Evolutionary conservation across 1,140 invertebrate genomes (phyloP).

Genomic region (Bicyclus anynana): DNA sequence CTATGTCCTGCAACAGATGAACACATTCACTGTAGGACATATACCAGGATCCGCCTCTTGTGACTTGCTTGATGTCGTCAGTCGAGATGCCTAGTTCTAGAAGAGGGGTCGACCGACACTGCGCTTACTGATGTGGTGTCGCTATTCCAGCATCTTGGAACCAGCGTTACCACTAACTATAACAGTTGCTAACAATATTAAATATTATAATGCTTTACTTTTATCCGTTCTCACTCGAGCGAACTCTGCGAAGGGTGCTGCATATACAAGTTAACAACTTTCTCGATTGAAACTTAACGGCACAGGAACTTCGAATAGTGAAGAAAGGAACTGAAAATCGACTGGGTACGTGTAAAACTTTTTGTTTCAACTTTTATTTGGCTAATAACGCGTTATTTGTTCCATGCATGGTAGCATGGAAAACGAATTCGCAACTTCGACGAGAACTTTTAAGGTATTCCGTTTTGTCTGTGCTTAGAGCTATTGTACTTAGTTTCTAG

Average conservation of each 20-base stretch:
- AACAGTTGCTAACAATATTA: too few relatives aligned
- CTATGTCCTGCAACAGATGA: too few relatives aligned
- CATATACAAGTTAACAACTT: constrained; percentile 18
- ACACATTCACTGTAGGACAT: too few relatives aligned
- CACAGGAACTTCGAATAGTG: constrained; percentile 9
- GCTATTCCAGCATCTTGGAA: too few relatives aligned
- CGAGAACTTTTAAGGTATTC: not conserved
- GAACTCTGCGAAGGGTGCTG: constrained; percentile 6
- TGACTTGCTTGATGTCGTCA: too few relatives aligned
- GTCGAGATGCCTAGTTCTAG: too few relatives aligned
- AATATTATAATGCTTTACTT: too few relatives aligned
- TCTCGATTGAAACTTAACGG: constrained; percentile 20
- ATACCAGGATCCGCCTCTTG: too few relatives aligned
- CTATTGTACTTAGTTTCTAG: not conserved
- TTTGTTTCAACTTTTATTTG: not conserved
- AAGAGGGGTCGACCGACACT: too few relatives aligned
- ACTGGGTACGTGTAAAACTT: constrained; percentile 1
- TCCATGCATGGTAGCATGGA: not conserved
- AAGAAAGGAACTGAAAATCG: not conserved
- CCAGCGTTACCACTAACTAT: too few relatives aligned
- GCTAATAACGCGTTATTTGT: not conserved
- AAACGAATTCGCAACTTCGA: not conserved
- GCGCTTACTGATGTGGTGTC: too few relatives aligned
- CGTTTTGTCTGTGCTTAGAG: not conserved
- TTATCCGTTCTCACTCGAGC: constrained; percentile 3